A percentile compares a stretch with the other conserved stretches of the same genome.
Conservation (phyloP, 2,888 invertebrate species). For the Dusona sp. region DNA sequence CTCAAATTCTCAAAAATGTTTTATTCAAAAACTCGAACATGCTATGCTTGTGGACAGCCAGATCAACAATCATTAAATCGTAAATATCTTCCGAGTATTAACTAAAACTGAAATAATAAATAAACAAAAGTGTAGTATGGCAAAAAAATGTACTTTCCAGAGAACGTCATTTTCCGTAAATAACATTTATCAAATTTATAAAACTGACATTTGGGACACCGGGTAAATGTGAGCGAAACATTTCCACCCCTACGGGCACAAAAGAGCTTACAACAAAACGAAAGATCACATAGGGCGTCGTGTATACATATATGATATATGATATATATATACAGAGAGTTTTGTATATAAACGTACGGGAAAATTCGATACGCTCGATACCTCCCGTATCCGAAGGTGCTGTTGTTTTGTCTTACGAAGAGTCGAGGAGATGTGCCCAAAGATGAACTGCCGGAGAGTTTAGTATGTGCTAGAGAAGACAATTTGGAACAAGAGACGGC, state of each 20-base stretch:
- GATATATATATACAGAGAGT: slow-evolving; percentile 2
- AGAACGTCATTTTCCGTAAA: not conserved
- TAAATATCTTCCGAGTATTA: no score
- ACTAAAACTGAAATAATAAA: no score
- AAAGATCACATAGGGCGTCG: slow-evolving; percentile 25
- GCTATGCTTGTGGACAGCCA: no score
- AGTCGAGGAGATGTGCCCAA: slow-evolving; percentile 23
- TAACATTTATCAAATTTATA: not conserved
- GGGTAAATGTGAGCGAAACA: slow-evolving; percentile 2
- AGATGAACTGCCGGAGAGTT: slow-evolving; percentile 44
- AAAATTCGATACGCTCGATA: slow-evolving; percentile 50
- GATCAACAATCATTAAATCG: no score
- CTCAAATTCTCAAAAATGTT: not conserved
- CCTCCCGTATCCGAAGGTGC: slow-evolving; percentile 25
- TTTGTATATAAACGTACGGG: slow-evolving; percentile 3
- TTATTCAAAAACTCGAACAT: no score
- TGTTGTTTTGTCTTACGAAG: slow-evolving; percentile 21
- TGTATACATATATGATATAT: not conserved
- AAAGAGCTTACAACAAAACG: slow-evolving; percentile 24
- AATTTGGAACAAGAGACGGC: slow-evolving; percentile 54
- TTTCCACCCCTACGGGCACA: not conserved
- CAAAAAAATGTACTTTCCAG: not conserved
- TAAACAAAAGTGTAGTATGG: no score
- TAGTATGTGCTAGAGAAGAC: slow-evolving; percentile 39
- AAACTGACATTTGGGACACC: not conserved